phyloP scores from a whole-genome alignment of 2,797 vertebrate species.

The Centropyge bicolor region DNA sequence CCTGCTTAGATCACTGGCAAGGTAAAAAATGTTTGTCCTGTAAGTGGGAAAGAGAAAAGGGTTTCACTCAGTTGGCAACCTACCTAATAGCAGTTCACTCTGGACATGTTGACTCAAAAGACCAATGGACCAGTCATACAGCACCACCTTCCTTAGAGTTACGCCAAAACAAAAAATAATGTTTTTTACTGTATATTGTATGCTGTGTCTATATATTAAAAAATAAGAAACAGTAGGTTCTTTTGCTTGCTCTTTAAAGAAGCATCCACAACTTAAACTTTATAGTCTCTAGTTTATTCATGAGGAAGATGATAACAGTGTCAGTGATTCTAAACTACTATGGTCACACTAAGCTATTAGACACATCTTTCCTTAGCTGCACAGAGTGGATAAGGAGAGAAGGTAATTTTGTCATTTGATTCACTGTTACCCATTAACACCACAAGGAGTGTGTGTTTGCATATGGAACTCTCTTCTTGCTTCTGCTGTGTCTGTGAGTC shows the following conservation, averaged over 20 bases:
- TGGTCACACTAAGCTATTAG: constrained; percentile 23
- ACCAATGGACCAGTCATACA: not conserved
- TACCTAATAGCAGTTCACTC: not conserved
- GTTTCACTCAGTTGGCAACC: not conserved
- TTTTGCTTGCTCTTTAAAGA: constrained; percentile 1
- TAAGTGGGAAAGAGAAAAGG: not conserved
- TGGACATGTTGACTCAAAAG: not conserved
- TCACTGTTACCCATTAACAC: constrained; percentile 11
- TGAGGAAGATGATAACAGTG: constrained; percentile 23
- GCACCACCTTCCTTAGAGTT: not conserved
- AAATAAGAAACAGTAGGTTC: not conserved
- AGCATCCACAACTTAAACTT: not conserved
- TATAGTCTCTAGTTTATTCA: not conserved
- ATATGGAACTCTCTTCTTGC: constrained; percentile 8
- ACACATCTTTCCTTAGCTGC: constrained; percentile 26
- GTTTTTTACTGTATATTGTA: not conserved
- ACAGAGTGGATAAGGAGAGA: constrained; percentile 28
- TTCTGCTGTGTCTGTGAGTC: not conserved
- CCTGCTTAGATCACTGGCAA: not conserved
- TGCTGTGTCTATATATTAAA: not conserved
- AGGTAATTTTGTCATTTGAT: constrained; percentile 43
- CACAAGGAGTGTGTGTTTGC: constrained; percentile 18
- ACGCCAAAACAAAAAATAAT: not conserved
- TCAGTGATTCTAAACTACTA: constrained; percentile 17
- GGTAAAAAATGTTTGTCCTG: not conserved